A percentile compares a stretch with the other conserved stretches of the same genome.
These are phyloP conservation scores for Podarcis lilfordi DNA, from an alignment of 2,797 vertebrate genomes.

Conservation along the genomic window DNA sequence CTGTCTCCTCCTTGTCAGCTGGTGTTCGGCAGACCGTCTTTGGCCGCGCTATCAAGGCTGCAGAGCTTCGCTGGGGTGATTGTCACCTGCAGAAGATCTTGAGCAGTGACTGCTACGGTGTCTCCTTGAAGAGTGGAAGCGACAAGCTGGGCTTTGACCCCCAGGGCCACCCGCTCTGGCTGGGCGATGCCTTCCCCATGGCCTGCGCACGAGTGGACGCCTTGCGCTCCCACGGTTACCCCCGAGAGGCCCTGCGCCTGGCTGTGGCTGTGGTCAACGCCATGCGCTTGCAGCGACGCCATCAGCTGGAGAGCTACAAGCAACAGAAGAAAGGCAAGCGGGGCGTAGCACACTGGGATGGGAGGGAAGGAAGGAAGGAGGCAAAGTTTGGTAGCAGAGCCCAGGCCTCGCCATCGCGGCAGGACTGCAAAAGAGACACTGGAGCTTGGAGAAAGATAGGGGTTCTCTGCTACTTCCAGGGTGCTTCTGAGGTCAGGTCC, in stretches of 20 bases:
- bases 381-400: not conserved
- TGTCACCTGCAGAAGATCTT: constrained; percentile 74
- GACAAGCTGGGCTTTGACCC: constrained; percentile 72
- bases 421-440: not conserved
- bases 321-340: constrained; percentile 75
- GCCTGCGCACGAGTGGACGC: constrained; percentile 78
- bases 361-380: not conserved
- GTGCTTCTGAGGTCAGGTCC: too few relatives aligned
- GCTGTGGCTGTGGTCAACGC: constrained; percentile 71
- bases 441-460: not conserved
- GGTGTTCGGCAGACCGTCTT: constrained; percentile 70
- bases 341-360: not conserved
- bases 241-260: constrained; percentile 72
- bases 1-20: not conserved
- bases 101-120: constrained; percentile 59
- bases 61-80: constrained; percentile 70
- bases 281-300: constrained; percentile 70
- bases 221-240: constrained; percentile 75
- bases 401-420: too few relatives aligned
- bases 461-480: not conserved
- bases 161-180: constrained; percentile 76
- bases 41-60: constrained; percentile 72
- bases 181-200: constrained; percentile 75
- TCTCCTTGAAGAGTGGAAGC: constrained; percentile 49
- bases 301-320: constrained; percentile 74